A percentile compares a stretch with the other conserved stretches of the same genome.
phyloP scores from a whole-genome alignment of 2,888 invertebrate genomes.

The Brenthis ino region DNA sequence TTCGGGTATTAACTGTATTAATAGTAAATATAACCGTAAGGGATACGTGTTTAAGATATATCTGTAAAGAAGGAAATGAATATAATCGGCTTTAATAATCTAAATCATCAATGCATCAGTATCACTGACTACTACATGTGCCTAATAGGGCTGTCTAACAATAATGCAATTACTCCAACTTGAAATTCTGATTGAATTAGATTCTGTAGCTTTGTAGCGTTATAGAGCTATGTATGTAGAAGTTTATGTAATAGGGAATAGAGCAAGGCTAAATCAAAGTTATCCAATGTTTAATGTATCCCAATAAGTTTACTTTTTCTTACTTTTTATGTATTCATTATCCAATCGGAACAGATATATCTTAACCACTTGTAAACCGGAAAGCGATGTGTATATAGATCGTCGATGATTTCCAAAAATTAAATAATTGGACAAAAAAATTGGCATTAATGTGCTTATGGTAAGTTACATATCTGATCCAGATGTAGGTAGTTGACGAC shows the following conservation, averaged over 20 bases:
- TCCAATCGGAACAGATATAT: conserved; percentile 43
- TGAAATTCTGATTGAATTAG: conserved; percentile 34
- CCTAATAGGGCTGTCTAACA: conserved; percentile 16
- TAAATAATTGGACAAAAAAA: conserved; percentile 64
- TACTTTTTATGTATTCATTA: conserved; percentile 15
- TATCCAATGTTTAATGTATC: conserved; percentile 13
- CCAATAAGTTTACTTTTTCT: conserved; percentile 10
- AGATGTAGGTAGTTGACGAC: conserved; percentile 69
- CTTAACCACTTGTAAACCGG: conserved; percentile 55
- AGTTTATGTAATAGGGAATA: conserved; percentile 46
- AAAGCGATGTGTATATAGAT: conserved; percentile 64
- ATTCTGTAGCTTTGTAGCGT: conserved; percentile 41
- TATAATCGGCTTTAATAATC: conserved; percentile 19
- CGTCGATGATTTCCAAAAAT: conserved; percentile 53
- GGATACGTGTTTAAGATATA: conserved; percentile 41
- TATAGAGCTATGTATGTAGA: conserved; percentile 38
- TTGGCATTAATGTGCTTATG: conserved; percentile 70
- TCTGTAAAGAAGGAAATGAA: conserved; percentile 36
- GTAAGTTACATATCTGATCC: conserved; percentile 74
- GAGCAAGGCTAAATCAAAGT: conserved; percentile 18
- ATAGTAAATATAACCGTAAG: conserved; percentile 10
- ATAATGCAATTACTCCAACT: conserved; percentile 34
- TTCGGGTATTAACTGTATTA: conserved; percentile 24
- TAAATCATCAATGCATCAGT: conserved; percentile 9
- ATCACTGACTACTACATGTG: conserved; percentile 13